A percentile compares a stretch with the other conserved stretches of the same genome.
Conservation (phyloP, 2,888 invertebrate genomes). For the Lithophane leautieri region DNA sequence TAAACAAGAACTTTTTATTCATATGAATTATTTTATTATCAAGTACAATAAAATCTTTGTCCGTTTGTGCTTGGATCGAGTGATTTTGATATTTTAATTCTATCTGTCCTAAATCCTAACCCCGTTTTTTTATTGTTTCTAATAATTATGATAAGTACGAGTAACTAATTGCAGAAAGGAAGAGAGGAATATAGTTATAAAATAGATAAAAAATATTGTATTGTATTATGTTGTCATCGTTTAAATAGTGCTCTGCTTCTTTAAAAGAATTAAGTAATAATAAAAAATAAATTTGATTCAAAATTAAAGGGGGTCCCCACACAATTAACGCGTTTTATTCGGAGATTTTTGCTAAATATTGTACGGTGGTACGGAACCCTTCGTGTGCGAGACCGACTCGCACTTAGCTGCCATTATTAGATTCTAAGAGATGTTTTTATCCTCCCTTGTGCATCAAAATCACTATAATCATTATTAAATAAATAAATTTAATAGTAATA, state of each 20-base stretch:
- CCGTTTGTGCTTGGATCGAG: conserved; percentile 66
- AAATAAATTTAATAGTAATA: no score
- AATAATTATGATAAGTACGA: not conserved
- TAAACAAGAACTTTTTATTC: conserved; percentile 82
- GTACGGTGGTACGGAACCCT: no score
- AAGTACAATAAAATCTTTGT: conserved; percentile 87
- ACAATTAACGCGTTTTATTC: no score
- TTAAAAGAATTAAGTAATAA: no score
- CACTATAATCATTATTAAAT: not conserved
- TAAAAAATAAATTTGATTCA: no score
- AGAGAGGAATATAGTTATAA: rapidly evolving
- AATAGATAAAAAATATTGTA: not conserved
- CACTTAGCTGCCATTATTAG: no score
- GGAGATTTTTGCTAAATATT: no score
- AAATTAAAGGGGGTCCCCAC: no score
- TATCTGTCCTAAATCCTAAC: not conserved
- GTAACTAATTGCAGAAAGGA: not conserved
- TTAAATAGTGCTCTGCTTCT: not conserved
- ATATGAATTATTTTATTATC: conserved; percentile 83
- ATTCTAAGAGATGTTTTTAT: not conserved
- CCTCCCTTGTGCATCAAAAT: not conserved
- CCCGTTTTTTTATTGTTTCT: not conserved
- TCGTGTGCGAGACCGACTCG: no score
- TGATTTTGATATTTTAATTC: conserved; percentile 75
- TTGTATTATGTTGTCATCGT: not conserved